These are phyloP conservation scores for Epizoanthus illoricatus DNA, from an alignment of 92 coral and sea anemone species.

Conservation along the genomic window DNA sequence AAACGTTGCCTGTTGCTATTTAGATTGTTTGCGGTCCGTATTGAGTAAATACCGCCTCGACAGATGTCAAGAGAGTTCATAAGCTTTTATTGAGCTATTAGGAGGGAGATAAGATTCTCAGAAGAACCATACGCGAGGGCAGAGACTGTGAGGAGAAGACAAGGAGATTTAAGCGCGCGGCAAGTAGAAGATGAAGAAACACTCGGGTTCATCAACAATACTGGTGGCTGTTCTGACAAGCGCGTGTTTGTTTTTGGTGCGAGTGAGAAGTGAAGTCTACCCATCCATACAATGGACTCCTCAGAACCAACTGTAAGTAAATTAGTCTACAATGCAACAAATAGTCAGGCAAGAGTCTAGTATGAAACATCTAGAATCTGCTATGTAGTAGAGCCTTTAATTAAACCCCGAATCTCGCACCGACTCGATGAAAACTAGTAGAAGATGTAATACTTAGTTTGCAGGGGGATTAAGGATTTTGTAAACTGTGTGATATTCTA, in stretches of 20 bases:
- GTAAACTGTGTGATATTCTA: conserved; percentile 16
- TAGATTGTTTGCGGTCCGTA: conserved; percentile 39
- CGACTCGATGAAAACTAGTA: background rate
- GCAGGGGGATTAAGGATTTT: conserved; percentile 31
- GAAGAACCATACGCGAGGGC: background rate
- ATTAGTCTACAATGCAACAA: background rate
- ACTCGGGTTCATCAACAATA: background rate
- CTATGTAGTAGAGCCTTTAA: too few relatives aligned
- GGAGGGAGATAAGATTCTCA: conserved; percentile 5
- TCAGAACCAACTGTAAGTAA: conserved; percentile 82
- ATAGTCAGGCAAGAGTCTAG: background rate
- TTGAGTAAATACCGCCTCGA: conserved; percentile 30
- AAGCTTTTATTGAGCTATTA: conserved; percentile 41
- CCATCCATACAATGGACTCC: conserved; percentile 84
- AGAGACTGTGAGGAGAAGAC: background rate
- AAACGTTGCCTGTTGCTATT: background rate
- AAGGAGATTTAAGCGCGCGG: background rate
- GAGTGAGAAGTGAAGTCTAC: conserved; percentile 53
- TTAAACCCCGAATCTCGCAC: too few relatives aligned
- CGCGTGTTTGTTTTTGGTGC: conserved; percentile 44
- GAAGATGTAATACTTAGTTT: conserved; percentile 15
- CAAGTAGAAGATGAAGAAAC: background rate
- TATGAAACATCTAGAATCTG: too few relatives aligned
- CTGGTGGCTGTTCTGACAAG: conserved; percentile 18
- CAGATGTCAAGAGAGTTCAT: conserved; percentile 46